These are phyloP conservation scores for Callithrix jacchus DNA, from an alignment of 2,113 vertebrate species.

Conservation along the genomic window DNA sequence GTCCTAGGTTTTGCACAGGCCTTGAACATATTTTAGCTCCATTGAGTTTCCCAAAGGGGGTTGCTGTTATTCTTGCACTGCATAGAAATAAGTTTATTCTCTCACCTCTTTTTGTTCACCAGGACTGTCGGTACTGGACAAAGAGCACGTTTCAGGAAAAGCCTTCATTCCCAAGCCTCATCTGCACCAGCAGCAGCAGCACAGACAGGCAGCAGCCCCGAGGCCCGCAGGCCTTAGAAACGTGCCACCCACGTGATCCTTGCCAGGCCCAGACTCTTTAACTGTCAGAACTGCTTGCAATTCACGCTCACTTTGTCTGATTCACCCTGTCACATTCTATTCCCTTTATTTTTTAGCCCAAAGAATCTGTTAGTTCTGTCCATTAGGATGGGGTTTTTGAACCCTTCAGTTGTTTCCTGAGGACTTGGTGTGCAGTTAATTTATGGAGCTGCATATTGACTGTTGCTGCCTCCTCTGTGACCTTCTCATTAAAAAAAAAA, in stretches of 20 bases:
- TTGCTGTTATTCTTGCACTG: neutral
- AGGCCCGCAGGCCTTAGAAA: neutral
- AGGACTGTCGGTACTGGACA: neutral
- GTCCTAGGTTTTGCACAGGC: neutral
- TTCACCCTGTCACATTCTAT: neutral
- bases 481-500: neutral
- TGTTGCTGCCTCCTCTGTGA: neutral
- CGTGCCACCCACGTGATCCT: neutral
- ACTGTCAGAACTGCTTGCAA: neutral
- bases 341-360: neutral
- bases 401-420: neutral
- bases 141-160: neutral
- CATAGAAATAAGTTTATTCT: neutral
- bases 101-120: neutral
- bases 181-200: neutral
- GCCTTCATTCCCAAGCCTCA: neutral
- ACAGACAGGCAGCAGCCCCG: neutral
- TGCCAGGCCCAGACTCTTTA: neutral
- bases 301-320: neutral
- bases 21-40: neutral
- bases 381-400: neutral
- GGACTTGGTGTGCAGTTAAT: neutral
- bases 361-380: neutral
- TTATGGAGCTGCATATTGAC: neutral
- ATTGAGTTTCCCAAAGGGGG: neutral